Evolutionary conservation across 1,140 invertebrate species (phyloP).

Genomic region (Homarus americanus): DNA sequence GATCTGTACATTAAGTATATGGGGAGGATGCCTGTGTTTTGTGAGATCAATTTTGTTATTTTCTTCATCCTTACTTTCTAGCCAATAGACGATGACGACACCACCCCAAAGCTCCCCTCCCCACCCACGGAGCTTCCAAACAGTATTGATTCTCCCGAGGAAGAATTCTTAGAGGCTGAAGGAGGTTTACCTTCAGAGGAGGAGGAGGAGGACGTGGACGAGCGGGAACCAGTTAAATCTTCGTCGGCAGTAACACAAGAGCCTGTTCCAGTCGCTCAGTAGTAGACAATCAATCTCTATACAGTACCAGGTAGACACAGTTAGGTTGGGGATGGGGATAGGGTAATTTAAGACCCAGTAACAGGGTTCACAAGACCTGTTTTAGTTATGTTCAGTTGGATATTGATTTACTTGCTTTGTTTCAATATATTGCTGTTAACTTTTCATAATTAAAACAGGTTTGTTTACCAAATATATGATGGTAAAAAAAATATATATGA

Average conservation of each 20-base stretch:
- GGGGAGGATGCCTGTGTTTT: too few relatives aligned
- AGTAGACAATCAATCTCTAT: conserved; percentile 47
- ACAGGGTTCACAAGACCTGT: conserved; percentile 28
- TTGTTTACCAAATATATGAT: neutral
- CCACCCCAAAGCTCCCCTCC: conserved; percentile 62
- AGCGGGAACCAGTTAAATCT: conserved; percentile 39
- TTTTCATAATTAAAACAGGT: conserved; percentile 45
- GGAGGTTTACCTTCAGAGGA: conserved; percentile 53
- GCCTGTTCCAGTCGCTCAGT: conserved; percentile 71
- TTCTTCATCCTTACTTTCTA: neutral
- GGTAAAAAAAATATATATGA: conserved; percentile 19
- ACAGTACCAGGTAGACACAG: conserved; percentile 36
- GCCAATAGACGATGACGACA: conserved; percentile 40
- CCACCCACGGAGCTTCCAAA: conserved; percentile 69
- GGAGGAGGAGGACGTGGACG: conserved; percentile 56
- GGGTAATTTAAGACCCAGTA: conserved; percentile 32
- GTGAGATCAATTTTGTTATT: neutral
- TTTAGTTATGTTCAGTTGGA: conserved; percentile 26
- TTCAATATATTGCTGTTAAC: conserved; percentile 15
- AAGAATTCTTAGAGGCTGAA: conserved; percentile 69
- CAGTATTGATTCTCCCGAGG: conserved; percentile 71
- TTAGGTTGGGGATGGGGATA: conserved; percentile 40
- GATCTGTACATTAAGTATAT: too few relatives aligned
- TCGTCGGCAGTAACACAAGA: conserved; percentile 58
- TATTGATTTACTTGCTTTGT: conserved; percentile 32